These are phyloP conservation scores for Sarcophaga variegata DNA, from an alignment of 2,888 invertebrate species.

Conservation along the genomic window DNA sequence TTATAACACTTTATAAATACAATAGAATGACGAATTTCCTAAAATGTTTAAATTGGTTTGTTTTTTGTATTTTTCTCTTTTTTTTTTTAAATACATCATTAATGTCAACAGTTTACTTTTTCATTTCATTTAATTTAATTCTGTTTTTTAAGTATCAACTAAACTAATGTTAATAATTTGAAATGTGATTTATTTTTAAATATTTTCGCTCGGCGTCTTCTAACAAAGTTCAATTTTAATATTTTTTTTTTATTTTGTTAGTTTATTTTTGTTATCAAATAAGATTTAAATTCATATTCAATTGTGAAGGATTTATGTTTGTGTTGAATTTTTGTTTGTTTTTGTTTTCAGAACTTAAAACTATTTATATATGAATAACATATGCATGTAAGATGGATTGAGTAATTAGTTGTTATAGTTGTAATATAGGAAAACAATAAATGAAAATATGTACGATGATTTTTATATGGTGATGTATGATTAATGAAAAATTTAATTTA, in stretches of 20 bases:
- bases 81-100: slow-evolving; percentile 48
- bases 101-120: slow-evolving; percentile 60
- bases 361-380: slow-evolving; percentile 32
- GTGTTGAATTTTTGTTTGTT: neutral
- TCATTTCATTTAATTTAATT: slow-evolving; percentile 18
- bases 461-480: neutral
- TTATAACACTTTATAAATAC: slow-evolving; percentile 66
- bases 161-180: slow-evolving; percentile 51
- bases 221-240: slow-evolving; percentile 35
- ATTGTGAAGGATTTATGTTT: neutral
- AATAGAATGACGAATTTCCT: slow-evolving; percentile 56
- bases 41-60: slow-evolving; percentile 45
- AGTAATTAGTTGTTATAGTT: slow-evolving; percentile 21
- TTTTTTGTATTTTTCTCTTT: neutral
- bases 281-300: slow-evolving; percentile 32
- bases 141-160: slow-evolving; percentile 36
- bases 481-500: slow-evolving; percentile 58
- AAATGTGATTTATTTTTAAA: slow-evolving; percentile 30
- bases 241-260: neutral
- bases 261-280: too few species aligned
- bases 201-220: slow-evolving; percentile 52
- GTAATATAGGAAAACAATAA: slow-evolving; percentile 18
- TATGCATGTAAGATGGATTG: slow-evolving; percentile 18
- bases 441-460: slow-evolving; percentile 15
- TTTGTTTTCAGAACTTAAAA: slow-evolving; percentile 40